phyloP scores from a whole-genome alignment of 2,113 vertebrate species.

The Perognathus longimembris region DNA sequence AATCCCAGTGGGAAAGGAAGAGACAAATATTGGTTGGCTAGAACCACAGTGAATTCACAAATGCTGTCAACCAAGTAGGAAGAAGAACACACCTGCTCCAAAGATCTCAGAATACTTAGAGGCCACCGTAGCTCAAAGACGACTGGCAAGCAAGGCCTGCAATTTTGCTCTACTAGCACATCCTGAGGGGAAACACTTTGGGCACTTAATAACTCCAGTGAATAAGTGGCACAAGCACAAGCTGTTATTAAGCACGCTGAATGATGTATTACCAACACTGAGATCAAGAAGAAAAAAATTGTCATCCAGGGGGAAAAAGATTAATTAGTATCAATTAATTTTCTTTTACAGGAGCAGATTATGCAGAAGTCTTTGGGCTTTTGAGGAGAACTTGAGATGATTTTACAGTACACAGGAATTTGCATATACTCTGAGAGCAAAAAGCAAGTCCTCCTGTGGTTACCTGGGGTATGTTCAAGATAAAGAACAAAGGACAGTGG shows the following conservation, averaged over 20 bases:
- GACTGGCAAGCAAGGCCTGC: constrained; percentile 29
- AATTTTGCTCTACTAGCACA: constrained; percentile 72
- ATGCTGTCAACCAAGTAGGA: neutral
- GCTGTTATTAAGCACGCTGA: constrained; percentile 81
- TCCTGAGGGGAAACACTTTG: constrained; percentile 73
- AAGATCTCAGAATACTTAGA: neutral
- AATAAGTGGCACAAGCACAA: constrained; percentile 77
- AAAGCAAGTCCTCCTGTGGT: neutral
- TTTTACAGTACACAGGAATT: constrained; percentile 39
- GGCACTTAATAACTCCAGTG: constrained; percentile 77
- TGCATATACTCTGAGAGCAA: constrained; percentile 2
- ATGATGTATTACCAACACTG: constrained; percentile 80
- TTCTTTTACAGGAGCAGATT: constrained; percentile 53
- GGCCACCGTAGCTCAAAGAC: neutral
- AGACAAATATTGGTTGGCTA: neutral
- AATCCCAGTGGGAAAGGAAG: neutral
- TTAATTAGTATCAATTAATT: constrained; percentile 76
- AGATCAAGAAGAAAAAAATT: constrained; percentile 71
- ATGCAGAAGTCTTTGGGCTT: constrained; percentile 35
- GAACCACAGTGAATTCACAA: constrained; percentile 13
- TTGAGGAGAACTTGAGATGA: constrained; percentile 48
- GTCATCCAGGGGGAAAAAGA: constrained; percentile 28
- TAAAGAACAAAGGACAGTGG: constrained; percentile 22
- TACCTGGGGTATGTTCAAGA: constrained; percentile 1
- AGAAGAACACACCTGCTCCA: neutral